Conservation (phyloP, 2,113 vertebrate species). For the Anseranas semipalmata region DNA sequence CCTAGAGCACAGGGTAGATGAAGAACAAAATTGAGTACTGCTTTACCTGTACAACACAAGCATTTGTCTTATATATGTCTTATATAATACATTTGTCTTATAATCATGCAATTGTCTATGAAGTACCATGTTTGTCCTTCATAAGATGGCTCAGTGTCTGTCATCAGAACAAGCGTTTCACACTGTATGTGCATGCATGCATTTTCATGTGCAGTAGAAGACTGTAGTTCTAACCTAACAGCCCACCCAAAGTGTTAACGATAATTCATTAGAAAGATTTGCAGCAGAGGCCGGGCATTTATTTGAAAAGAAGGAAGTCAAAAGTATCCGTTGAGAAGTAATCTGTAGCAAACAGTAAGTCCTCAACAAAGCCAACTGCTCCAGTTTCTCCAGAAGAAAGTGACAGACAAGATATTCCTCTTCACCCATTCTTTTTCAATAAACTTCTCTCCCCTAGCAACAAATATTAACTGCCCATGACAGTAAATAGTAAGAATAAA, state of each 20-base stretch:
- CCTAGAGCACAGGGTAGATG: not conserved
- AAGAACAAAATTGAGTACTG: not conserved
- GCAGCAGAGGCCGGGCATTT: not conserved
- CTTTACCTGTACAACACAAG: not conserved
- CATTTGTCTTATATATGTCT: not conserved
- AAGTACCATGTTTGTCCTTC: not conserved
- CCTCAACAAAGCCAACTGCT: not conserved
- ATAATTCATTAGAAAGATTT: not conserved
- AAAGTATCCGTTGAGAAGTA: not conserved
- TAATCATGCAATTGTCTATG: not conserved
- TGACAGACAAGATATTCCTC: not conserved
- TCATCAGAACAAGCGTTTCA: not conserved
- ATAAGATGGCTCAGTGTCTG: not conserved
- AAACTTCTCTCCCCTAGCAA: not conserved
- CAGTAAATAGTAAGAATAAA: not conserved
- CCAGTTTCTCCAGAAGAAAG: not conserved
- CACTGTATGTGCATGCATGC: accelerated
- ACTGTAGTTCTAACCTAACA: not conserved
- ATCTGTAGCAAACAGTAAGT: not conserved
- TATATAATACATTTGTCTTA: not conserved
- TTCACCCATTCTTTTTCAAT: not conserved
- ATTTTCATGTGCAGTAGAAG: not conserved
- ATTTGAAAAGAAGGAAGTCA: not conserved
- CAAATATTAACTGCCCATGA: not conserved
- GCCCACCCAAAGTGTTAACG: not conserved